These are phyloP conservation scores for Andricus quercusramuli DNA, from an alignment of 2,888 invertebrate genomes.

Conservation along the genomic window DNA sequence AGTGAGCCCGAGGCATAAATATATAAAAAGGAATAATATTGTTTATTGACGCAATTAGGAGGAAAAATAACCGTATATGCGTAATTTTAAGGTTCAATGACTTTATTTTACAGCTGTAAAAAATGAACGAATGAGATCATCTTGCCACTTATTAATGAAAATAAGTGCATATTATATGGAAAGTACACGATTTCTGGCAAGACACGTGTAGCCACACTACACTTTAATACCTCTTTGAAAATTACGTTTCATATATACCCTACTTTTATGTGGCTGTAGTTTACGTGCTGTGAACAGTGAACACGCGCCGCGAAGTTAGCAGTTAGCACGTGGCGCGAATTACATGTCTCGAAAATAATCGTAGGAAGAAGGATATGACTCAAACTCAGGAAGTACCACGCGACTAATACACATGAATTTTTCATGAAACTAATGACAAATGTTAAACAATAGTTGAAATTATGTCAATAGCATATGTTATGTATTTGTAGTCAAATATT, in stretches of 20 bases:
- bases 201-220: neutral
- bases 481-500: too few species aligned
- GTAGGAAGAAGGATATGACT: constrained; percentile 41
- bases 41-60: too few species aligned
- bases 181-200: neutral
- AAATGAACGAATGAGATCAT: too few species aligned
- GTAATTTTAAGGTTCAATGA: too few species aligned
- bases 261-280: constrained; percentile 15
- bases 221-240: neutral
- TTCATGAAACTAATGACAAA: neutral
- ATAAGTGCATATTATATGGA: neutral
- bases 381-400: constrained; percentile 30
- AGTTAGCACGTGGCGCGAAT: constrained; percentile 34
- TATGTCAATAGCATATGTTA: too few species aligned
- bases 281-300: constrained; percentile 2
- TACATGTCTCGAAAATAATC: constrained; percentile 38
- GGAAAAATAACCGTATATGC: too few species aligned
- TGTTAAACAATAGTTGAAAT: neutral
- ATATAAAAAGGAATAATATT: too few species aligned
- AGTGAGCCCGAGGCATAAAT: too few species aligned
- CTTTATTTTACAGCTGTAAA: too few species aligned
- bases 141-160: neutral
- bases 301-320: constrained; percentile 23
- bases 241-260: constrained; percentile 14
- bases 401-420: constrained; percentile 15